Conservation (phyloP, 2,113 vertebrate genomes). For the Cyprichromis sp. region DNA sequence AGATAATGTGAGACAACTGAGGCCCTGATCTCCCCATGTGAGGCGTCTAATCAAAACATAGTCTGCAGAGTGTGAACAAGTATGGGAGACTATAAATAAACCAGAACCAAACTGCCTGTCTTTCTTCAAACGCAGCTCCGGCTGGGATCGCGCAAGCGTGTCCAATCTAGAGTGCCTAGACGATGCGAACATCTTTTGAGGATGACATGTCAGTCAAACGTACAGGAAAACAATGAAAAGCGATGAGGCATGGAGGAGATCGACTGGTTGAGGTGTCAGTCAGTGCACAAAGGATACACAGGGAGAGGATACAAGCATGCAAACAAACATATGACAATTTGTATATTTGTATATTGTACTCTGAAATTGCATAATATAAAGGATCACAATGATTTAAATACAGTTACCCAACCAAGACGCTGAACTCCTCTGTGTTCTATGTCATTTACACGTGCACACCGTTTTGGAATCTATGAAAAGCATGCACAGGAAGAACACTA, state of each 20-base stretch:
- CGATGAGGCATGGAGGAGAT: conserved; percentile 11
- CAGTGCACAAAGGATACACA: neutral
- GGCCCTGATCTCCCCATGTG: neutral
- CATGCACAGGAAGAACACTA: neutral
- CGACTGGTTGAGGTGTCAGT: conserved; percentile 12
- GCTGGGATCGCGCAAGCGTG: conserved; percentile 30
- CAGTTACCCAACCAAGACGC: neutral
- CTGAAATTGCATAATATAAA: neutral
- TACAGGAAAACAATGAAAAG: conserved; percentile 24
- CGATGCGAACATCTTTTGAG: conserved; percentile 47
- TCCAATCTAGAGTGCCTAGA: conserved; percentile 44
- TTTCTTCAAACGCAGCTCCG: conserved; percentile 26
- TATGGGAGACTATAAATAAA: conserved; percentile 47
- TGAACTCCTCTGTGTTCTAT: neutral
- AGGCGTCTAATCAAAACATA: conserved; percentile 27
- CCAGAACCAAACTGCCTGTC: conserved; percentile 32
- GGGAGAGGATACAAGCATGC: neutral
- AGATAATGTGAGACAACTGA: neutral
- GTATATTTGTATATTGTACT: neutral
- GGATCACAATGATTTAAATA: neutral
- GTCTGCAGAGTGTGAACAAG: conserved; percentile 21
- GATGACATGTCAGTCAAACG: conserved; percentile 52
- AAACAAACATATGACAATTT: neutral
- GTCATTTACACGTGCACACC: neutral
- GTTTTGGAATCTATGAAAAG: neutral